These are phyloP conservation scores for Aricia artaxerxes DNA, from an alignment of 2,888 invertebrate species.

Conservation along the genomic window DNA sequence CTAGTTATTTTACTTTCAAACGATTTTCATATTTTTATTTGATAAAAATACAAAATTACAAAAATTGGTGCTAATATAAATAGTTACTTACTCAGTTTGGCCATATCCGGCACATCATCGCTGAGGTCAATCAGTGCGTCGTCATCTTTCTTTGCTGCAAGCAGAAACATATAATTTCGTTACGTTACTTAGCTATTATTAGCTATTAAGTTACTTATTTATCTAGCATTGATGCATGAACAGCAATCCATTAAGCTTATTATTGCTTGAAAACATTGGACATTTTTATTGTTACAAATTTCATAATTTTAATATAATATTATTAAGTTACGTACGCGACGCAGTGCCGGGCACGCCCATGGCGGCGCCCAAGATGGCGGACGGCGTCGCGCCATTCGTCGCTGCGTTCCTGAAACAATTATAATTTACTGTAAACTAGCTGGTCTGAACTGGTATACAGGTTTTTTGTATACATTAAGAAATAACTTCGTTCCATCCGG, in stretches of 20 bases:
- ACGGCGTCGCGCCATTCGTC: conserved; percentile 78
- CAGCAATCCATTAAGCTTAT: too few species aligned
- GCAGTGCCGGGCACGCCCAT: conserved; percentile 82
- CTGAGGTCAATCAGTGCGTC: conserved; percentile 89
- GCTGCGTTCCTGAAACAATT: conserved; percentile 57
- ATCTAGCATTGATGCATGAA: too few species aligned
- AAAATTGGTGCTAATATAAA: too few species aligned
- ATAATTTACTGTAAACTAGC: background rate
- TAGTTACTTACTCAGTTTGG: conserved; percentile 63
- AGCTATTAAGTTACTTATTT: too few species aligned
- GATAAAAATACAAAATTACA: too few species aligned
- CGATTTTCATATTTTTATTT: too few species aligned
- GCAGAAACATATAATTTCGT: conserved; percentile 25
- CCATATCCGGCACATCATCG: conserved; percentile 80
- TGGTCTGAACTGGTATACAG: too few species aligned
- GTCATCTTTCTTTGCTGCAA: conserved; percentile 72
- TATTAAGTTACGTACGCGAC: conserved; percentile 54
- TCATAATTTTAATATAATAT: background rate
- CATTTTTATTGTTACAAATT: background rate
- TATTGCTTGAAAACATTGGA: too few species aligned
- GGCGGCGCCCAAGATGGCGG: conserved; percentile 86
- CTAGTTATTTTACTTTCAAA: too few species aligned
- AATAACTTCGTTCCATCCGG: too few species aligned
- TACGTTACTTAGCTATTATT: too few species aligned
- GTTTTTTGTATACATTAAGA: too few species aligned